phyloP scores from a whole-genome alignment of 2,888 invertebrate species.

The Caenorhabditis sp. region DNA sequence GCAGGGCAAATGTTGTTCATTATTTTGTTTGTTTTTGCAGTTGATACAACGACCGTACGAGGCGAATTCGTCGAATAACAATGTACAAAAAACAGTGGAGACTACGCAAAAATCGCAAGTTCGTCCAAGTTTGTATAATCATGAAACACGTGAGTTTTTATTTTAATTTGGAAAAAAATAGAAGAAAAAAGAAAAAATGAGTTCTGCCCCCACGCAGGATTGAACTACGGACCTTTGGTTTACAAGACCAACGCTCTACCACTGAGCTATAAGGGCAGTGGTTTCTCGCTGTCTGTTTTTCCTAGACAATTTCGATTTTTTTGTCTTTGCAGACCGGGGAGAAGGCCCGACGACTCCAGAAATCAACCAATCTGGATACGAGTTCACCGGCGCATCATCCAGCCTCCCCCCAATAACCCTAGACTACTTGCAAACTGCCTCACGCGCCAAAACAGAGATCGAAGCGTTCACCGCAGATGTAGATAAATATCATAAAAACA shows the following conservation, averaged over 20 bases:
- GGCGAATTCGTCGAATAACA: no score
- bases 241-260: constrained; percentile 54
- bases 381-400: constrained; percentile 8
- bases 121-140: not conserved
- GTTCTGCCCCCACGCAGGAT: constrained; percentile 48
- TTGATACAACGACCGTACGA: not conserved
- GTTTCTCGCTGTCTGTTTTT: not conserved
- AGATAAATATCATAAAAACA: constrained; percentile 14
- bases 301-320: not conserved
- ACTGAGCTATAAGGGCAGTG: constrained; percentile 48
- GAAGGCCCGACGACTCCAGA: constrained; percentile 8
- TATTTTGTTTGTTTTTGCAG: not conserved
- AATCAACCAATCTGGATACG: constrained; percentile 23
- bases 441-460: constrained; percentile 2
- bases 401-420: constrained; percentile 11
- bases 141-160: not conserved
- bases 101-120: not conserved
- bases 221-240: constrained; percentile 52
- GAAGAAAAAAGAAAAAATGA: no score
- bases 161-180: not conserved
- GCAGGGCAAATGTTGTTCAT: not conserved
- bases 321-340: not conserved
- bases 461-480: constrained; percentile 21
- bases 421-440: constrained; percentile 4
- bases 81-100: no score